Percentiles rank a stretch among this genome's conserved stretches.
Conservation (phyloP, 2,113 vertebrate genomes). For the Theristicus caerulescens region DNA sequence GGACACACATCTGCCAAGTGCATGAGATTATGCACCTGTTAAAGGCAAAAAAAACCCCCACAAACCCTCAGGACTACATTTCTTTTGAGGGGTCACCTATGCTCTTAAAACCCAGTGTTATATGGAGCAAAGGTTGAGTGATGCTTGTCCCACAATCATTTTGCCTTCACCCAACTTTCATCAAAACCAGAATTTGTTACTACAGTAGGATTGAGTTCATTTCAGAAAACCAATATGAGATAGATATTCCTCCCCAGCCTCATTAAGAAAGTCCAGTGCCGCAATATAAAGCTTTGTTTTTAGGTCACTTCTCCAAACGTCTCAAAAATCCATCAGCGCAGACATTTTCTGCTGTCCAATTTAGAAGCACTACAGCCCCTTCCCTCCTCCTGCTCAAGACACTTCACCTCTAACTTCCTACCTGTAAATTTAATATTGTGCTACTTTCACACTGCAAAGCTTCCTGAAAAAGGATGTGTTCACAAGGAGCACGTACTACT, state of each 20-base stretch:
- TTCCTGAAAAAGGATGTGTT: neutral
- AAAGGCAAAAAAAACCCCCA: fast-evolving
- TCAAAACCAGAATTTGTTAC: neutral
- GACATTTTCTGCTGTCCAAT: neutral
- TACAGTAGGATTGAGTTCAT: neutral
- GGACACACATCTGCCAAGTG: neutral
- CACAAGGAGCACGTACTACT: neutral
- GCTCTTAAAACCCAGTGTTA: neutral
- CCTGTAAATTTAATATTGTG: neutral
- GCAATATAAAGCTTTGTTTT: neutral
- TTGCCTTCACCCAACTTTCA: neutral
- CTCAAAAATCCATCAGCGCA: neutral
- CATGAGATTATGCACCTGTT: neutral
- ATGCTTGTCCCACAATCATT: neutral
- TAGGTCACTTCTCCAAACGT: neutral
- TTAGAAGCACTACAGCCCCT: neutral
- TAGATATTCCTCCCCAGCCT: neutral
- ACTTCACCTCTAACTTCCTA: neutral
- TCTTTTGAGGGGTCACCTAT: neutral
- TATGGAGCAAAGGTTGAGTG: fast-evolving
- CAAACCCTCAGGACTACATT: neutral
- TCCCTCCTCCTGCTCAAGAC: neutral
- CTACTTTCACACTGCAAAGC: neutral
- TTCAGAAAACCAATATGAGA: neutral
- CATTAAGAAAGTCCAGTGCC: neutral